Percentiles rank a stretch among this genome's conserved stretches.
Evolutionary conservation across 2,113 vertebrate species (phyloP).

Genomic region (Opisthocomus hoazin): DNA sequence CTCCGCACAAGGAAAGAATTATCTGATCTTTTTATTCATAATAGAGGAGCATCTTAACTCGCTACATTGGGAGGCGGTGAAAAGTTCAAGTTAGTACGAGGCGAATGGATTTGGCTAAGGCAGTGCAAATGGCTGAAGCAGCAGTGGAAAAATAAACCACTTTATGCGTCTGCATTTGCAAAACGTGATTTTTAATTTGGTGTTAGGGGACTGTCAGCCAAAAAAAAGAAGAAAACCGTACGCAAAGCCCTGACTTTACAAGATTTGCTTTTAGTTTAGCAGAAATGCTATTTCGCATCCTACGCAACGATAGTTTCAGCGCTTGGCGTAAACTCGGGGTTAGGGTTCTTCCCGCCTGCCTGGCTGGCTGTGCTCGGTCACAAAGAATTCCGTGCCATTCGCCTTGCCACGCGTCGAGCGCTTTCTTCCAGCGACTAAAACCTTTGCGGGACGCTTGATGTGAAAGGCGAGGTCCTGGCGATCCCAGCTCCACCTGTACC

Average conservation of each 20-base stretch:
- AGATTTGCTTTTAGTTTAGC: neutral
- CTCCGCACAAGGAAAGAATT: neutral
- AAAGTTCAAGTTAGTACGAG: neutral
- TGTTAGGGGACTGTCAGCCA: neutral
- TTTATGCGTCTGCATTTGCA: neutral
- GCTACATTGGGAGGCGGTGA: neutral
- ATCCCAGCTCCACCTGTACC: neutral
- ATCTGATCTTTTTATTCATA: neutral
- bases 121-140: neutral
- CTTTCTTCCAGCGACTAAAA: neutral
- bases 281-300: neutral
- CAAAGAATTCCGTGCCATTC: neutral
- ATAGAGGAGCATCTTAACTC: neutral
- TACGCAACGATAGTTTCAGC: neutral
- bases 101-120: neutral
- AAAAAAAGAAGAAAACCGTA: neutral
- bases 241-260: neutral
- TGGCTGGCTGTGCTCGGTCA: neutral
- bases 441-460: neutral
- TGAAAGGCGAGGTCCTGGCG: neutral
- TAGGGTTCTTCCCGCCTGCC: neutral
- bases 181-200: neutral
- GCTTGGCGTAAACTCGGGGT: neutral
- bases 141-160: neutral
- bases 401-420: neutral